Percentiles rank a stretch among this genome's conserved stretches.
These are phyloP conservation scores for Musca domestica DNA, from an alignment of 1,140 invertebrate species.

Conservation along the genomic window DNA sequence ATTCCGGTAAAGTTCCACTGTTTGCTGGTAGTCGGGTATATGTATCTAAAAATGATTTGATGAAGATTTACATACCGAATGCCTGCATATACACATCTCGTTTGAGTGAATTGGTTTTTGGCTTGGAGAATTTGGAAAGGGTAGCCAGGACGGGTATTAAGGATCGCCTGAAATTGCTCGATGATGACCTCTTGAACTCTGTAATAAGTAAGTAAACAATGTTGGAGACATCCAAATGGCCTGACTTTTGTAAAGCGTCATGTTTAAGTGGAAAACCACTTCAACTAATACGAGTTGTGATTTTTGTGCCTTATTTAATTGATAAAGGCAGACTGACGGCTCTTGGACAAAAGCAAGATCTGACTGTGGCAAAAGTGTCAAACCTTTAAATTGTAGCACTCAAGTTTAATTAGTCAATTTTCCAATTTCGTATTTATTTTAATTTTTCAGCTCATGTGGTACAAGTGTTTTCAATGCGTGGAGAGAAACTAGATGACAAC, in stretches of 20 bases:
- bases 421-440: conserved; percentile 15
- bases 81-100: conserved; percentile 40
- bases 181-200: conserved; percentile 34
- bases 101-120: conserved; percentile 47
- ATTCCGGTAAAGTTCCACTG: conserved; percentile 26
- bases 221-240: background rate
- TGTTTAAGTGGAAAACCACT: too few species aligned
- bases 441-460: conserved; percentile 43
- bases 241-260: too few species aligned
- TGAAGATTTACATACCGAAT: conserved; percentile 29
- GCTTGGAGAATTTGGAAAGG: conserved; percentile 31
- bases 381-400: background rate
- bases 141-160: conserved; percentile 31
- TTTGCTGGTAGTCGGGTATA: conserved; percentile 31
- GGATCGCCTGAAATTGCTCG: conserved; percentile 3
- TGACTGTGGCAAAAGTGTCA: background rate
- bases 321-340: too few species aligned
- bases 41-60: conserved; percentile 28
- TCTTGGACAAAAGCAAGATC: too few species aligned
- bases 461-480: conserved; percentile 43
- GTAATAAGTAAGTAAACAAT: conserved; percentile 41
- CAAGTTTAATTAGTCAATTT: conserved; percentile 16
- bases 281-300: too few species aligned
- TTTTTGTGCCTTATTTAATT: too few species aligned
- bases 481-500: conserved; percentile 29